These are phyloP conservation scores for Zaprionus davidi DNA, from an alignment of 1,140 invertebrate species.

Conservation along the genomic window DNA sequence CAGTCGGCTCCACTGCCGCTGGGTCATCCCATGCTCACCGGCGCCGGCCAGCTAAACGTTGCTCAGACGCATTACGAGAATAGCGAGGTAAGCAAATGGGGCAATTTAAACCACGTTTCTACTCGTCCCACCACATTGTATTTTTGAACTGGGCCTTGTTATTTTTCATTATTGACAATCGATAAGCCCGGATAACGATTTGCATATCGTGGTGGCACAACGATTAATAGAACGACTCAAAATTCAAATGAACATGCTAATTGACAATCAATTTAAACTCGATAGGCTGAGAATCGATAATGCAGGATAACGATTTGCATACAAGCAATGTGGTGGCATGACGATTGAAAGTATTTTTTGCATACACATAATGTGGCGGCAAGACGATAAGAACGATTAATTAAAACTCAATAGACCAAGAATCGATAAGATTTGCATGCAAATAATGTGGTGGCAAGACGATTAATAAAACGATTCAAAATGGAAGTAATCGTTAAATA, in stretches of 20 bases:
- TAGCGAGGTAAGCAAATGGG: slow-evolving; percentile 83
- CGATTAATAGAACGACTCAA: neutral
- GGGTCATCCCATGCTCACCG: slow-evolving; percentile 95
- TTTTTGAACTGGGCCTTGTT: no score
- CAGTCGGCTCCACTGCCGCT: slow-evolving; percentile 96
- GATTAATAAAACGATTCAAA: neutral
- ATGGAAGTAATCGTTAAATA: neutral
- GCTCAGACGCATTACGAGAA: slow-evolving; percentile 87
- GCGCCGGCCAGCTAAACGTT: slow-evolving; percentile 78
- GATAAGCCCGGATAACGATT: no score
- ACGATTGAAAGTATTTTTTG: no score
- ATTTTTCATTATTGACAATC: no score
- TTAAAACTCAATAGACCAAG: neutral
- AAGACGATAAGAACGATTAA: neutral
- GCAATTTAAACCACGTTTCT: no score
- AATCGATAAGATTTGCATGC: neutral
- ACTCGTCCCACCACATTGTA: no score
- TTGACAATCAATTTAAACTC: neutral
- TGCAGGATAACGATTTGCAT: no score
- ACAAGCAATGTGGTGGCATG: no score
- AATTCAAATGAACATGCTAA: neutral
- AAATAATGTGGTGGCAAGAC: no score
- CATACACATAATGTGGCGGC: no score
- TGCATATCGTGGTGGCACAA: no score
- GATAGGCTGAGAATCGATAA: neutral